Conservation (phyloP, 2,113 vertebrate species). For the Daphoenositta chrysoptera region DNA sequence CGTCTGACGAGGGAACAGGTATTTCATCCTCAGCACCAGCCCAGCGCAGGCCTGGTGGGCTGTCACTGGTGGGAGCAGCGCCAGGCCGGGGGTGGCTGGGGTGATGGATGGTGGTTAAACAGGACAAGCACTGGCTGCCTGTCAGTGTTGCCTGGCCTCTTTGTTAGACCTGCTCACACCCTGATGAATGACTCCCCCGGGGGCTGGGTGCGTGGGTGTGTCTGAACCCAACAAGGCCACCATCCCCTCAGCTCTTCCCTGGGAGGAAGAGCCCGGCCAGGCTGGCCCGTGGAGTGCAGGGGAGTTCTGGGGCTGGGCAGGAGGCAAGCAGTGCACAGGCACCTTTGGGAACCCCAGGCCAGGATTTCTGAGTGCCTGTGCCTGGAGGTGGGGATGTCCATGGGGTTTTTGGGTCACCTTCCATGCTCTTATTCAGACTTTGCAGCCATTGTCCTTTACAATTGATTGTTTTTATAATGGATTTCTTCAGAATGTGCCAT, state of each 20-base stretch:
- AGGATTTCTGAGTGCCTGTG: background rate
- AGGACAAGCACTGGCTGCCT: background rate
- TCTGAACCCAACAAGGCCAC: background rate
- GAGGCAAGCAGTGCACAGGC: fast-evolving
- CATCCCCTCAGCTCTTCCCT: background rate
- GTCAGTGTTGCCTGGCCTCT: fast-evolving
- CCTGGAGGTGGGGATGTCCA: fast-evolving
- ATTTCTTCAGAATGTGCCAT: background rate
- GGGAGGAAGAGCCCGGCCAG: background rate
- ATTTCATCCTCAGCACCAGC: background rate
- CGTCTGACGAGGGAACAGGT: slow-evolving; percentile 88
- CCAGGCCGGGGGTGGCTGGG: background rate
- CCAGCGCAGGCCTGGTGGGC: background rate
- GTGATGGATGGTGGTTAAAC: background rate
- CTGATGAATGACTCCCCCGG: background rate
- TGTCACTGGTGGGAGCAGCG: background rate
- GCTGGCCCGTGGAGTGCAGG: background rate
- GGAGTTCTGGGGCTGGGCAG: background rate
- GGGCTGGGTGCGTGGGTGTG: background rate
- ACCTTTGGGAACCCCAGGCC: background rate
- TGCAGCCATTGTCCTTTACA: background rate
- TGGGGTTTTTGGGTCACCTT: background rate
- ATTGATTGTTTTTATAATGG: background rate
- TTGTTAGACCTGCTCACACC: background rate
- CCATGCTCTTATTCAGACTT: background rate